Conservation (phyloP, 2,797 vertebrate species). For the Mycteria americana region DNA sequence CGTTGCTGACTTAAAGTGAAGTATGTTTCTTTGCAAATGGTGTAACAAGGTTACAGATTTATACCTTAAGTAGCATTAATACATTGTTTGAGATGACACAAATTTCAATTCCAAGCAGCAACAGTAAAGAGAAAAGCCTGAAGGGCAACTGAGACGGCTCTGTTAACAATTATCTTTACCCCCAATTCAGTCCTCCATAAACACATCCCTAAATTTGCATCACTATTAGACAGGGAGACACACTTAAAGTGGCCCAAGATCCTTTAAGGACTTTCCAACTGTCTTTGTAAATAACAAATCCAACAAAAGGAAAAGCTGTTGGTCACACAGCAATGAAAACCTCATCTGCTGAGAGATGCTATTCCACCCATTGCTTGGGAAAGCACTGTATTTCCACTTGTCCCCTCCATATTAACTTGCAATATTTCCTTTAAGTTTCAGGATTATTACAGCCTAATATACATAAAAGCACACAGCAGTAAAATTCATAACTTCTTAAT, state of each 20-base stretch:
- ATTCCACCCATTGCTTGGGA: background rate
- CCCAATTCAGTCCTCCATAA: background rate
- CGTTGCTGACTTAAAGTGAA: background rate
- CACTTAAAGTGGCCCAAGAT: background rate
- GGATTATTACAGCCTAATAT: background rate
- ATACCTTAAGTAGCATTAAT: background rate
- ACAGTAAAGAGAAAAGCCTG: background rate
- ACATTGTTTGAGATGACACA: background rate
- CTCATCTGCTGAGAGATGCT: background rate
- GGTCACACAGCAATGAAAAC: background rate
- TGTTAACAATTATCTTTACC: background rate
- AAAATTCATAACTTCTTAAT: background rate
- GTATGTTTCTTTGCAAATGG: background rate
- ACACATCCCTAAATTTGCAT: background rate
- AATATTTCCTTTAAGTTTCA: background rate
- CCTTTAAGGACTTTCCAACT: background rate
- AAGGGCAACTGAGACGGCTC: background rate
- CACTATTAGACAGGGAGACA: background rate
- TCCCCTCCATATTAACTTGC: background rate
- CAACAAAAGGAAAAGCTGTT: background rate
- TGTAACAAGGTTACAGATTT: background rate
- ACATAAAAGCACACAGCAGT: background rate
- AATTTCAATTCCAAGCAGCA: background rate
- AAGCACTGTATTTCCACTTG: background rate
- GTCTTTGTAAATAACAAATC: background rate